Evolutionary conservation across 2,113 vertebrate genomes (phyloP).

Genomic region (Festucalex cinctus): DNA sequence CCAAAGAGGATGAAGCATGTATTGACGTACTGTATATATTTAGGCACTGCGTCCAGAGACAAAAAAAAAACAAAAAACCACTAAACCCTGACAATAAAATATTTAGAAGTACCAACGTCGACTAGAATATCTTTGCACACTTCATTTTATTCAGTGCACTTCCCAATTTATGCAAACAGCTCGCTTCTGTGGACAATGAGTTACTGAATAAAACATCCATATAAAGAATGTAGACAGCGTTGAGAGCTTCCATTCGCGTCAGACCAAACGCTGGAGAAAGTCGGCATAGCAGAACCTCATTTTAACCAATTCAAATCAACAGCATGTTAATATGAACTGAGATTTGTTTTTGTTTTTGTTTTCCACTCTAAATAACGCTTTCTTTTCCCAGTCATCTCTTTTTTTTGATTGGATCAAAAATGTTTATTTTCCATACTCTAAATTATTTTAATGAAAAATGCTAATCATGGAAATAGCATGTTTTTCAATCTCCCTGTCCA

Average conservation of each 20-base stretch:
- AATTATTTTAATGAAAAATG: background rate
- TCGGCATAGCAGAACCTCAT: background rate
- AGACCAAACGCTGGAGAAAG: constrained; percentile 16
- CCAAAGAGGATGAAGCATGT: constrained; percentile 14
- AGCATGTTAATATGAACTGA: background rate
- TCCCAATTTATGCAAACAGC: constrained; percentile 40
- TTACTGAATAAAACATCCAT: constrained; percentile 50
- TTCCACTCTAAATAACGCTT: background rate
- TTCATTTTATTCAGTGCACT: constrained; percentile 34
- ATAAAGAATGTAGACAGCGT: constrained; percentile 47
- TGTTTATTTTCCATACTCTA: background rate
- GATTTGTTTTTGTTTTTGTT: too few relatives aligned
- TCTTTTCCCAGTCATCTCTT: background rate
- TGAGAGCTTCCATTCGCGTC: constrained; percentile 32
- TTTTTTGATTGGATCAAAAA: background rate
- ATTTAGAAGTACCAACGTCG: constrained; percentile 36
- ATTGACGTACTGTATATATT: constrained; percentile 6
- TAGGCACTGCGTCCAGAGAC: background rate
- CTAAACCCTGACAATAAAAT: constrained; percentile 37
- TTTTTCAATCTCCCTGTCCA: background rate
- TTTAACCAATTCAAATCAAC: background rate
- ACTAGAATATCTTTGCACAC: constrained; percentile 23
- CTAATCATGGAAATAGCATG: background rate
- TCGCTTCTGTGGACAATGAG: constrained; percentile 48
- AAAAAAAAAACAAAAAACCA: background rate